Percentiles rank a stretch among this genome's conserved stretches.
Conservation (phyloP, 2,888 invertebrate species). For the Mimas tiliae region DNA sequence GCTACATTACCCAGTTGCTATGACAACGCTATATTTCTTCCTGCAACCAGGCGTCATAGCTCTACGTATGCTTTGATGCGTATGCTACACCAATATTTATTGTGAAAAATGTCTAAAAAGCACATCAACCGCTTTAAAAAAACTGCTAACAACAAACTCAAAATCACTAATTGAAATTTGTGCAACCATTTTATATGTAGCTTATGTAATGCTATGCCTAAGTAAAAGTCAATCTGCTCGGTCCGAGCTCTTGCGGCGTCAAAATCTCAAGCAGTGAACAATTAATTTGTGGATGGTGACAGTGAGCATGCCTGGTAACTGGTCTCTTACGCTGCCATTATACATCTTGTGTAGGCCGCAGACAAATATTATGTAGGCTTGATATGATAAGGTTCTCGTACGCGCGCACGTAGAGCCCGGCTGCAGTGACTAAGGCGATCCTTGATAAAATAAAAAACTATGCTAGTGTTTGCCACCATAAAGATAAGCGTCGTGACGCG, state of each 20-base stretch:
- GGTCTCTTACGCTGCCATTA: slow-evolving; percentile 50
- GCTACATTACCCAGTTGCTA: neutral
- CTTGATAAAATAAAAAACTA: slow-evolving; percentile 74
- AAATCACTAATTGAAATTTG: no score
- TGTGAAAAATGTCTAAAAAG: no score
- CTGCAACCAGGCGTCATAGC: slow-evolving; percentile 1
- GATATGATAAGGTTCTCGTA: slow-evolving; percentile 63
- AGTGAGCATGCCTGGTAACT: slow-evolving; percentile 31
- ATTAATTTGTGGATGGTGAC: slow-evolving; percentile 11
- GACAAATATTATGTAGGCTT: slow-evolving; percentile 71
- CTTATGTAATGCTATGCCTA: no score
- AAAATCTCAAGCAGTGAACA: slow-evolving; percentile 3
- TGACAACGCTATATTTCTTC: slow-evolving; percentile 18
- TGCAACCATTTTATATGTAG: no score
- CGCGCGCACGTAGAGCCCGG: slow-evolving; percentile 57
- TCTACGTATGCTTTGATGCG: no score
- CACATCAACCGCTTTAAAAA: no score
- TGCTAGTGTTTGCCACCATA: slow-evolving; percentile 73
- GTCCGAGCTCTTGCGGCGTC: no score
- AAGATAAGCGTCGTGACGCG: slow-evolving; percentile 73
- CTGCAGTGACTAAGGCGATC: slow-evolving; percentile 70
- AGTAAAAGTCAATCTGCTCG: neutral
- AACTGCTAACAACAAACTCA: no score
- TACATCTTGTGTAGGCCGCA: slow-evolving; percentile 57
- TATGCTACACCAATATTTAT: slow-evolving; percentile 57